Conservation (phyloP, 2,888 invertebrate species). For the Galerucella pusilla region DNA sequence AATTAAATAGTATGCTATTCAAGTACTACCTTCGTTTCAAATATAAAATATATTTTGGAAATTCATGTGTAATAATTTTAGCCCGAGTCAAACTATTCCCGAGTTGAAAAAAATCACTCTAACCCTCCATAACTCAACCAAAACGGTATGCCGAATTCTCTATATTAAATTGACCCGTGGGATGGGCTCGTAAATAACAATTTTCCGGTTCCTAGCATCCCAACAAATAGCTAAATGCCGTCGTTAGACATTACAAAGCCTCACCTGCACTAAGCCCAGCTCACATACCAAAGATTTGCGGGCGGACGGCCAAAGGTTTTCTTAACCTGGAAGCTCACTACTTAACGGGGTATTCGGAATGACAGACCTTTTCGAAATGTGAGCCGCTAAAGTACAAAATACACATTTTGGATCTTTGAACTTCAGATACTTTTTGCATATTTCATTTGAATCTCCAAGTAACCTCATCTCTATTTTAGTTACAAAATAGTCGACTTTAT, state of each 20-base stretch:
- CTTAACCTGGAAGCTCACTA: not conserved
- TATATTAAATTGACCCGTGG: conserved; percentile 13
- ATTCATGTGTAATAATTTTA: not conserved
- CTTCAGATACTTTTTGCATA: too few relatives aligned
- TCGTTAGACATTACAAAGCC: conserved; percentile 6
- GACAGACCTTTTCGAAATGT: not conserved
- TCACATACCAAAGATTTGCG: conserved; percentile 2
- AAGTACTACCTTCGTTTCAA: too few relatives aligned
- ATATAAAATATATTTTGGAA: too few relatives aligned
- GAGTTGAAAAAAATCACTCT: not conserved
- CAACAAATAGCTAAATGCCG: conserved; percentile 17
- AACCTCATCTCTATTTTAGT: too few relatives aligned
- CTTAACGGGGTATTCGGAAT: not conserved
- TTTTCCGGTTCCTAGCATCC: conserved; percentile 7
- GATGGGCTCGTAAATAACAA: conserved; percentile 5
- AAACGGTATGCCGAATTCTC: not conserved
- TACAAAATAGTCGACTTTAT: not conserved
- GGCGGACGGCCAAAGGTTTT: not conserved
- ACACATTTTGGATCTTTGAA: too few relatives aligned
- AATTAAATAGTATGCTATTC: too few relatives aligned
- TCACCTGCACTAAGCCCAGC: conserved; percentile 1
- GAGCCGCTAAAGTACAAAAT: too few relatives aligned
- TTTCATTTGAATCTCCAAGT: too few relatives aligned
- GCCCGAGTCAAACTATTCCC: not conserved
- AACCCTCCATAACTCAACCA: not conserved